Evolutionary conservation across 2,797 vertebrate genomes (phyloP).

Genomic region (Pangasius krempfi): DNA sequence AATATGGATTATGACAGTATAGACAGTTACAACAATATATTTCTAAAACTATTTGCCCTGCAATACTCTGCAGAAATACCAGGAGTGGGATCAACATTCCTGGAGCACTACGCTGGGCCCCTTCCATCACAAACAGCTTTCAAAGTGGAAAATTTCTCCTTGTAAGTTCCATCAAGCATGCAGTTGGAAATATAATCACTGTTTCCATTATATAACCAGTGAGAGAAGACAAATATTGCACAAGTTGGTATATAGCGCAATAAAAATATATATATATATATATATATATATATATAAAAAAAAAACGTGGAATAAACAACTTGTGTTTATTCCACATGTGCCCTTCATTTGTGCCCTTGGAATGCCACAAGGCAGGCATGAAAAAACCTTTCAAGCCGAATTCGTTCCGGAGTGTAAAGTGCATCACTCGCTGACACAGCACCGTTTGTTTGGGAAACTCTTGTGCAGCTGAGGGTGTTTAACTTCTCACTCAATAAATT

Average conservation of each 20-base stretch:
- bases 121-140: slow-evolving; percentile 52
- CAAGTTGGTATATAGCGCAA: slow-evolving; percentile 20
- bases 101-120: slow-evolving; percentile 40
- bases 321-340: neutral
- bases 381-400: slow-evolving; percentile 34
- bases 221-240: slow-evolving; percentile 29
- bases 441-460: slow-evolving; percentile 42
- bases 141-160: slow-evolving; percentile 54
- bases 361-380: slow-evolving; percentile 30
- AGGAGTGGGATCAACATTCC: slow-evolving; percentile 37
- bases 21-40: neutral
- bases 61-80: slow-evolving; percentile 9
- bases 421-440: slow-evolving; percentile 32
- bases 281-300: too few species aligned
- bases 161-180: slow-evolving; percentile 31
- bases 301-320: slow-evolving; percentile 14
- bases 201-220: slow-evolving; percentile 53
- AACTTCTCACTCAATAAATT: slow-evolving; percentile 28
- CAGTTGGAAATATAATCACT: slow-evolving; percentile 36
- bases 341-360: slow-evolving; percentile 19
- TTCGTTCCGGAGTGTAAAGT: slow-evolving; percentile 41
- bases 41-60: neutral
- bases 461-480: slow-evolving; percentile 43
- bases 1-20: neutral
- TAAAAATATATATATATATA: neutral